Conservation (phyloP, 2,888 invertebrate genomes). For the Lapara coniferarum region DNA sequence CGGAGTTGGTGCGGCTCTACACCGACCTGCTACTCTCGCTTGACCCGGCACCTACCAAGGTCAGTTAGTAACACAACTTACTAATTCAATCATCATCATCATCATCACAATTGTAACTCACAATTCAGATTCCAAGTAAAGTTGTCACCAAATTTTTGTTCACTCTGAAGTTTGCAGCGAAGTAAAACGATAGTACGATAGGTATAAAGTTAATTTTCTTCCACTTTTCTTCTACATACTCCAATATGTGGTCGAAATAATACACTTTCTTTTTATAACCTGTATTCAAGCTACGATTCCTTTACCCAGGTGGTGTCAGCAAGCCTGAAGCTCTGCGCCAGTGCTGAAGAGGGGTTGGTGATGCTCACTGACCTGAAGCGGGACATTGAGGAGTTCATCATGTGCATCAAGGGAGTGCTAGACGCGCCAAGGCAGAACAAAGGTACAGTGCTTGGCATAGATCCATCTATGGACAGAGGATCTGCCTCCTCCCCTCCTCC, state of each 20-base stretch:
- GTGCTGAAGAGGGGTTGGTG: slow-evolving; percentile 61
- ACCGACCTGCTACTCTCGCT: slow-evolving; percentile 67
- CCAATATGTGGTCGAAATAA: too few relatives aligned
- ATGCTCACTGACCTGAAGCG: slow-evolving; percentile 56
- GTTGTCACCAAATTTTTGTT: too few relatives aligned
- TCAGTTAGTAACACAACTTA: slow-evolving; percentile 32
- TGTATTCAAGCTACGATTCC: background rate
- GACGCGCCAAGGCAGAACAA: slow-evolving; percentile 57
- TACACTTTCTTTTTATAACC: too few relatives aligned
- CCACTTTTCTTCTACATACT: too few relatives aligned
- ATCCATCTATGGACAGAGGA: too few relatives aligned
- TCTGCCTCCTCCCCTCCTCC: too few relatives aligned
- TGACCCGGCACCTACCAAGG: slow-evolving; percentile 71
- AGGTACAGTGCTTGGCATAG: slow-evolving; percentile 44
- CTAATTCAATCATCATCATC: too few relatives aligned
- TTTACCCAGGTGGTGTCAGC: slow-evolving; percentile 60
- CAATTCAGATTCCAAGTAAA: too few relatives aligned
- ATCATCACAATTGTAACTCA: too few relatives aligned
- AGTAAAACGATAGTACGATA: too few relatives aligned
- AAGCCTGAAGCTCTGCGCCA: slow-evolving; percentile 61
- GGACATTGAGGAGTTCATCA: slow-evolving; percentile 69
- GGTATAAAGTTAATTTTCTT: too few relatives aligned
- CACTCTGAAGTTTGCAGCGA: too few relatives aligned
- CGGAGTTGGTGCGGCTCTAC: slow-evolving; percentile 65
- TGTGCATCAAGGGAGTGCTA: slow-evolving; percentile 53